Conservation (phyloP, 2,113 vertebrate species). For the Butorides virescens region DNA sequence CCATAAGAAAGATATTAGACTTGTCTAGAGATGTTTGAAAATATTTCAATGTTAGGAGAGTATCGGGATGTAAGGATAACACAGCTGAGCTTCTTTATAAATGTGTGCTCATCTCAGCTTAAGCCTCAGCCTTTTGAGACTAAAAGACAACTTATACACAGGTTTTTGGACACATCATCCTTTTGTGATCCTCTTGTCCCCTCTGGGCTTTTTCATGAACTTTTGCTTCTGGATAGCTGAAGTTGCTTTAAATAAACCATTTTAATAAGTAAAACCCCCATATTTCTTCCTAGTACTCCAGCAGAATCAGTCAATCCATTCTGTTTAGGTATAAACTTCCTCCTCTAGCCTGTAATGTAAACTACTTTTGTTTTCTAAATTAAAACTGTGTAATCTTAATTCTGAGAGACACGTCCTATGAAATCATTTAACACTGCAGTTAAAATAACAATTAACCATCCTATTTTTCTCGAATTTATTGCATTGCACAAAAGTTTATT, state of each 20-base stretch:
- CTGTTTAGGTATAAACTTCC: neutral
- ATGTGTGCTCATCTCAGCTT: neutral
- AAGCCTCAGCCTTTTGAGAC: neutral
- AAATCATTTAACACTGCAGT: neutral
- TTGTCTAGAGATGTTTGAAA: neutral
- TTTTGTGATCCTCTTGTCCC: neutral
- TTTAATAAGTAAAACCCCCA: neutral
- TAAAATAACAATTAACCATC: neutral
- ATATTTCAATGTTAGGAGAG: neutral
- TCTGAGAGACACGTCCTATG: neutral
- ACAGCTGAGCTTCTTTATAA: neutral
- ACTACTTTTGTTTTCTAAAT: conserved; percentile 32
- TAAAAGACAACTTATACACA: neutral
- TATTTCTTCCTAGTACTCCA: neutral
- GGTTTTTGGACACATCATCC: neutral
- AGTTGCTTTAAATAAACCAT: neutral
- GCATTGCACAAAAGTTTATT: neutral
- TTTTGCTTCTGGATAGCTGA: neutral
- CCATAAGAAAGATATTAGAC: neutral
- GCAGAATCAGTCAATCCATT: neutral
- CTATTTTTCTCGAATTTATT: neutral
- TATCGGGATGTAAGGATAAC: neutral
- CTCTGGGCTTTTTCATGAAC: neutral
- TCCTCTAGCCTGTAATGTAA: neutral
- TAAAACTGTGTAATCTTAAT: conserved; percentile 23